Evolutionary conservation across 1,140 invertebrate species (phyloP), one percentile per base, ranked within the genome.

Genomic region (Solenopsis fugax): DNA sequence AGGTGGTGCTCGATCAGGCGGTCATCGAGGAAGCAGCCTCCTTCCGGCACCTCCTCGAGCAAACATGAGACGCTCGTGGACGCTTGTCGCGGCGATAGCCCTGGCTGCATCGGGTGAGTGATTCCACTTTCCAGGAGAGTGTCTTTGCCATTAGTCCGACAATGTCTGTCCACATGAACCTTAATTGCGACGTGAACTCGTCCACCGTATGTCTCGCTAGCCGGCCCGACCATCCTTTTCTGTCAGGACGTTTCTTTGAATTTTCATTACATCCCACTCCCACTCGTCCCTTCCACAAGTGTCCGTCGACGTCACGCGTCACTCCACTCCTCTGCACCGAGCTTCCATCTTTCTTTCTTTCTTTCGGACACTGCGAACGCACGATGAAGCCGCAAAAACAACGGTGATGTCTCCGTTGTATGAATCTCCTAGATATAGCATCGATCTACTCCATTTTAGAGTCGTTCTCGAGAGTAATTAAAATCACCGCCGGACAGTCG

Each of bases 21-120:
- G 75, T 88, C 84, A 65, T 87, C 84, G 84, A 90, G 52, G 73
- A 90, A 88, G 85, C 18, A 18, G 86, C 21, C 41, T 52, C 24
- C 85, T 76, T 89, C 77, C 58, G 88, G 62, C 86, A 90, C 86
- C 87, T 82, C 71, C 76, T 65, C 80, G 87, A 72, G 87, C 88
- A 92, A 95, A 94, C 92, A 95, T 95, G 95, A 94, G 89, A 94
- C 92, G 93, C 9, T 71, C 64, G 88, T 95, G 95, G 94, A 94
- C 93, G 85, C 92, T 95, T 88, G 93, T 95, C 92, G 94, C 94
- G 93, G 94, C 94, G 85, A 94, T 95, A 93, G 95, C 94, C 94
- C 94, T 95, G 91, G 94, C 94, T 93, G 93, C 94, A 89, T 94
- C 94, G 87, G 94, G 95, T 95, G 89, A 95, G 95, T 94, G 88